Conservation (phyloP, 2,888 invertebrate genomes). For the Linnaemya vulpina region DNA sequence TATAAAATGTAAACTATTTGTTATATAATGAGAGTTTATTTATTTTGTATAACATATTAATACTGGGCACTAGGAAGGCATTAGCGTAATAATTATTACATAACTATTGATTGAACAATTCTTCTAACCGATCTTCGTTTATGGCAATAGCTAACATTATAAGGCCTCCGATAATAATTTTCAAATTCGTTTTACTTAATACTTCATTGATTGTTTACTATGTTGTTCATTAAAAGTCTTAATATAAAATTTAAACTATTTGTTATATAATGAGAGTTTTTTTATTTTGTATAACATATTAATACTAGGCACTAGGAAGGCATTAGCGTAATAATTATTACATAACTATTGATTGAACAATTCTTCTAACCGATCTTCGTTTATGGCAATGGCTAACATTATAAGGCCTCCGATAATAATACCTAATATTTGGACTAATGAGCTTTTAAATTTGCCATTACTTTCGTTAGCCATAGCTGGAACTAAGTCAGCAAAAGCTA, state of each 20-base stretch:
- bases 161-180: constrained; percentile 87
- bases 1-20: constrained; percentile 47
- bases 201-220: constrained; percentile 41
- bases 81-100: constrained; percentile 20
- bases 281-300: constrained; percentile 49
- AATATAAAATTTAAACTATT: constrained; percentile 47
- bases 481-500: constrained; percentile 91
- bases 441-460: constrained; percentile 84
- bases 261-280: constrained; percentile 48
- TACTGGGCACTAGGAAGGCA: constrained; percentile 60
- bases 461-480: constrained; percentile 85
- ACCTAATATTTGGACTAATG: constrained; percentile 87
- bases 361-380: constrained; percentile 84
- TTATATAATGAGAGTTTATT: constrained; percentile 53
- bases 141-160: constrained; percentile 90
- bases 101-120: constrained; percentile 76
- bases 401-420: constrained; percentile 88
- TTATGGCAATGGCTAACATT: constrained; percentile 89
- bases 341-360: constrained; percentile 76
- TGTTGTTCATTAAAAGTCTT: constrained; percentile 3
- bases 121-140: constrained; percentile 85
- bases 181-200: constrained; percentile 65
- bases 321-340: constrained; percentile 23
- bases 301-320: constrained; percentile 63
- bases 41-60: constrained; percentile 52